Evolutionary conservation across 2,797 vertebrate species (phyloP), one percentile per base, ranked within the genome.

Genomic region (Sebastes paucispinis): DNA sequence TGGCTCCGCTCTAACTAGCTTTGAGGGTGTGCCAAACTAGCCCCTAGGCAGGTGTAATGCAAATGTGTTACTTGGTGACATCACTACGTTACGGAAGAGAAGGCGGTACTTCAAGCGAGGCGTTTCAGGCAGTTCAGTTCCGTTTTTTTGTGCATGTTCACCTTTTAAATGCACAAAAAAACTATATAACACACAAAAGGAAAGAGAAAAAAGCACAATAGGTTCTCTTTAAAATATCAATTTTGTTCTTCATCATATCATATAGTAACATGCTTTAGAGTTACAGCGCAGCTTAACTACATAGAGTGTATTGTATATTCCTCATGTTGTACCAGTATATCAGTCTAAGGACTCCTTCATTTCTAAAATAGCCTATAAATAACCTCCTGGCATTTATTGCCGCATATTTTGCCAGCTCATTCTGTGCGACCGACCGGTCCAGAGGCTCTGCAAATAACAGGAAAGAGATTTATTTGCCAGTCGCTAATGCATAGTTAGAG

Each of bases 401-500:
- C 6, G 55, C 25, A 18, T 47, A 65, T 68, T 64, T 72, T 65
- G n/a, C 29, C 65, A 78, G 70, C 34, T 79, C 22, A 32, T 29
- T 64, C 69, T 36, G 25, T 73, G 52, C 2, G 5, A 47, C 3
- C 47, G 9, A 34, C 3, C 55, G 12, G 13, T 69, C 60, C 60
- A 22, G 29, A 70, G 31, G 22, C 36, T 72, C 52, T 59, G 27
- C 60, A 76, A 43, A 68, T 24, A 65, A 54, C 47, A 57, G 13
- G 32, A 66, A 16, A 31, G 22, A 54, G 32, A 77, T 77, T 27
- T 63, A 72, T 82, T 69, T 67, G 13, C 20, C 52, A 62, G 16
- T 65, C 27, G 24, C 70, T 69, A 73, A 62, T 75, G 27, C 58
- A 39, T 60, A 43, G 14, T 75, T 52, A 34, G 25, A 50, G 47